Evolutionary conservation across 1,140 invertebrate species (phyloP).

Genomic region (Himalopsyche phryganea): DNA sequence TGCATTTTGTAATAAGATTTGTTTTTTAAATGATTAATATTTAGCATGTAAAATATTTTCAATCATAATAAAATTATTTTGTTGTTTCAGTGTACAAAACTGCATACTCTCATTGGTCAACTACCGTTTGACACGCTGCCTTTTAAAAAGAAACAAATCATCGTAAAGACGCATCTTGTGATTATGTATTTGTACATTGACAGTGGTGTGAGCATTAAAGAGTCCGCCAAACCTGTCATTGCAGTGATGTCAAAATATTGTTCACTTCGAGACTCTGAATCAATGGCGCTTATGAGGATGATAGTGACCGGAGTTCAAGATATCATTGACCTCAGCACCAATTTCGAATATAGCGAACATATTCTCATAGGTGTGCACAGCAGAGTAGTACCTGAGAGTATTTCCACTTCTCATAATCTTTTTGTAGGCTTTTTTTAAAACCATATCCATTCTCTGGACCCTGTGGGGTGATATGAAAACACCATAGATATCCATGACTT

Average conservation of each 20-base stretch:
- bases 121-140: slow-evolving; percentile 23
- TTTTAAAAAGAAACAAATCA: slow-evolving; percentile 26
- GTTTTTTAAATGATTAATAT: too few species aligned
- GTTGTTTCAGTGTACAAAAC: slow-evolving; percentile 30
- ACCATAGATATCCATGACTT: too few species aligned
- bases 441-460: neutral
- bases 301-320: slow-evolving; percentile 19
- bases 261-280: slow-evolving; percentile 21
- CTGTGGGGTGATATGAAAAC: too few species aligned
- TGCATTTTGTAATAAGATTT: too few species aligned
- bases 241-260: slow-evolving; percentile 19
- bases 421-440: neutral
- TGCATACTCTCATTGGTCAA: slow-evolving; percentile 23
- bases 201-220: slow-evolving; percentile 7
- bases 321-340: slow-evolving; percentile 19
- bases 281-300: slow-evolving; percentile 23
- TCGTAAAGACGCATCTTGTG: slow-evolving; percentile 25
- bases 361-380: slow-evolving; percentile 24
- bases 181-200: slow-evolving; percentile 25
- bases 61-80: too few species aligned
- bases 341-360: slow-evolving; percentile 27
- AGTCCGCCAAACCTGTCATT: slow-evolving; percentile 13
- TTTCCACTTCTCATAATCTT: too few species aligned
- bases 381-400: too few species aligned
- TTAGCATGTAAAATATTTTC: too few species aligned